Conservation (phyloP, 2,113 vertebrate genomes). For the Coptodon rendalli region DNA sequence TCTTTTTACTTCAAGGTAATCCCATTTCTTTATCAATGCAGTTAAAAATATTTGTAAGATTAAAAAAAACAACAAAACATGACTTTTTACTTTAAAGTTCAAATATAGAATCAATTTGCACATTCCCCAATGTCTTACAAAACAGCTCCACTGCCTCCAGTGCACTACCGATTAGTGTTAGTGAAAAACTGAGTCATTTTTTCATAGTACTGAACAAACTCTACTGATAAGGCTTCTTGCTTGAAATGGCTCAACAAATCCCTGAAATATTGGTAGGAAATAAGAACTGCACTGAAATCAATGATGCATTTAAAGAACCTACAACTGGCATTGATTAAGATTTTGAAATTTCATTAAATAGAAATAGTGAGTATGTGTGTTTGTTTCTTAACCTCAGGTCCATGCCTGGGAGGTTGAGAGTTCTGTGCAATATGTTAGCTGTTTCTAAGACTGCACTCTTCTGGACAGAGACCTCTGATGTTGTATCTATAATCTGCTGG, state of each 20-base stretch:
- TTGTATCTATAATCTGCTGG: background rate
- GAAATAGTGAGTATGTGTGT: background rate
- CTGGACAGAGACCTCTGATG: background rate
- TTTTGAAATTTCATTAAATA: background rate
- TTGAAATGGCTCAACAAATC: background rate
- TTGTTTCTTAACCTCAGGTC: background rate
- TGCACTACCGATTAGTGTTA: background rate
- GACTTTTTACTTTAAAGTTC: background rate
- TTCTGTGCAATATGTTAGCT: background rate
- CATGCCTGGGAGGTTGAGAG: background rate
- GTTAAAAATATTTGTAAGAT: background rate
- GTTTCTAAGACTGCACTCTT: background rate
- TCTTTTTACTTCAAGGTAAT: background rate
- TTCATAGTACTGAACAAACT: background rate
- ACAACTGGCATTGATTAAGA: background rate
- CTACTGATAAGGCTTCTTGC: background rate
- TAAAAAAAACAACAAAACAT: fast-evolving
- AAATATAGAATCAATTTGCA: background rate
- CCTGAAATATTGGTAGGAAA: background rate
- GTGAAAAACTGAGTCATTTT: background rate
- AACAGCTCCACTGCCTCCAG: background rate
- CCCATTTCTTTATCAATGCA: background rate
- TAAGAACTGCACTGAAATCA: background rate
- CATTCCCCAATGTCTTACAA: background rate
- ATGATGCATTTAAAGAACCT: background rate